phyloP scores from a whole-genome alignment of 2,113 vertebrate species.

The Crotalus tigris region DNA sequence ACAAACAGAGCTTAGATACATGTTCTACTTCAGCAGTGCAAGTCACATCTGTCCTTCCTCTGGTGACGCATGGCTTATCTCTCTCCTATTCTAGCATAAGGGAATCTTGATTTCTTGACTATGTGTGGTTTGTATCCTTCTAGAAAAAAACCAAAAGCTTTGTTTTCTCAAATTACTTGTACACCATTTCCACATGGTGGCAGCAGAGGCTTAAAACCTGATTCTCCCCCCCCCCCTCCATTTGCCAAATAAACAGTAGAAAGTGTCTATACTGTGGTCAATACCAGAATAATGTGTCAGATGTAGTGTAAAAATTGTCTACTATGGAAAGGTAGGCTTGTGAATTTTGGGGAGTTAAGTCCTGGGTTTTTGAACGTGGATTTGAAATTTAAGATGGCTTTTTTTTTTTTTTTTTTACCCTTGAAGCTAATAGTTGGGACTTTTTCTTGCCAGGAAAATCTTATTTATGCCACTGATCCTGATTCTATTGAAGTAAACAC shows the following conservation, averaged over 20 bases:
- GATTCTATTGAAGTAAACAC: constrained; percentile 94
- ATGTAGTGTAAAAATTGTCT: neutral
- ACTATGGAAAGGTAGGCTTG: neutral
- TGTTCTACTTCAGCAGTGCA: neutral
- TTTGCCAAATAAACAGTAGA: neutral
- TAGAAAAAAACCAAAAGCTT: neutral
- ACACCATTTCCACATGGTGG: constrained; percentile 56
- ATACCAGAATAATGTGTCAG: neutral
- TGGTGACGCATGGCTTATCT: neutral
- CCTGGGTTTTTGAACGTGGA: neutral
- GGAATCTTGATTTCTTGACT: neutral
- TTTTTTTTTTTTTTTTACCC: neutral
- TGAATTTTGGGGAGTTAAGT: neutral
- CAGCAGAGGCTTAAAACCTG: constrained; percentile 54
- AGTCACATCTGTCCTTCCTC: neutral
- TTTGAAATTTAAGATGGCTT: neutral
- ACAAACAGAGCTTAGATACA: neutral
- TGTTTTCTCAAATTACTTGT: neutral
- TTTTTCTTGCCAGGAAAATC: constrained; percentile 81
- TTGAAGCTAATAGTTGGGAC: neutral
- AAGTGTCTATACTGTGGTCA: neutral
- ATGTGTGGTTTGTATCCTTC: neutral
- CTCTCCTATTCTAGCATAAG: neutral
- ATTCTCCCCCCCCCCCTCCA: neutral
- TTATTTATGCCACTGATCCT: constrained; percentile 88